Evolutionary conservation across 2,888 invertebrate genomes (phyloP), one percentile per base, ranked within the genome.

Genomic region (Melanargia galathea): DNA sequence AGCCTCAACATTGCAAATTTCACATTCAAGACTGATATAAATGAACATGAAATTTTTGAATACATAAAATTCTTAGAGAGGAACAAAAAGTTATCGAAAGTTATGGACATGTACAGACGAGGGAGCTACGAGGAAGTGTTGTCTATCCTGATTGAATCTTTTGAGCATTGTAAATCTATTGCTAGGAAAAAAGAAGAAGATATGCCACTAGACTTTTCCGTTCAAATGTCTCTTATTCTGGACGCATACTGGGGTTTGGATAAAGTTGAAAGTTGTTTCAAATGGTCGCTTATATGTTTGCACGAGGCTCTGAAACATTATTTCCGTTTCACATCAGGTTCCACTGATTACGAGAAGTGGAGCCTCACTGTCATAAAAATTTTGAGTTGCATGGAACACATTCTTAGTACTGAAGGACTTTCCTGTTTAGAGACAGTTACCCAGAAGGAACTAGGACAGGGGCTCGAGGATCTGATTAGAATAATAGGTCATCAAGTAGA

Each of bases 401-500:
- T 92, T 65, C 73, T 92, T 1, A 79, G 74, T 1, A 83, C 79
- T 30, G 91, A 91, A 77, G 91, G 84, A 48, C 84, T 86, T 74
- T 86, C 82, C 70, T 92, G 73, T 77, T 87, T 84, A 80, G 93
- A 93, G 70, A 81, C 88, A 35, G 81, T 95, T 40, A 83, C 93
- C 2, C 92, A 92, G 51, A 92, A 93, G 65, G 93, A 94, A 63
- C 82, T 94, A 10, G 90, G 93, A 5, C 93, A 95, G 68, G 91
- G 96, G 16, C 92, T 96, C 0, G 94, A 96, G 78, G 95, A 95
- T 78, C 87, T 97, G 46, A 93, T 95, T 22, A 93, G 94, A 73
- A 93, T 97, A 56, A 93, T 97, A 67, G 95, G 95, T 58, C 94
- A 95, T 77, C 96, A 96, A 82, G 92, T 97, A 66, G 96, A 97